phyloP scores from a whole-genome alignment of 1,140 invertebrate genomes.

The Colletes latitarsis region DNA sequence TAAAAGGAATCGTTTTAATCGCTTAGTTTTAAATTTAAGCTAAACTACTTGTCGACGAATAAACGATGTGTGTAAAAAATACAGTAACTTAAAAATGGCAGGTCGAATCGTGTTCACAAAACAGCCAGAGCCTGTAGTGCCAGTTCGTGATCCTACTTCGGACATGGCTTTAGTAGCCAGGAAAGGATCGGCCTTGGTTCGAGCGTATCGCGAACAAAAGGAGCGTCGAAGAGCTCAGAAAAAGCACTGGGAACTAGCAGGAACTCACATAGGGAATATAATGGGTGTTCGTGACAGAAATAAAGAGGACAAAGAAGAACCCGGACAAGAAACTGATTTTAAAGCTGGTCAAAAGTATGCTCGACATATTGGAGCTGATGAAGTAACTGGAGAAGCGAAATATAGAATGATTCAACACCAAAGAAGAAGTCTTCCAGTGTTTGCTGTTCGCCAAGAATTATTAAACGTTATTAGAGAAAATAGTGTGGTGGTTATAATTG shows the following conservation, averaged over 20 bases:
- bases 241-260: slow-evolving; percentile 99
- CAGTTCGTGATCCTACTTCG: slow-evolving; percentile 95
- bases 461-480: slow-evolving; percentile 97
- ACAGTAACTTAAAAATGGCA: slow-evolving; percentile 21
- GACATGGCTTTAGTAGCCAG: slow-evolving; percentile 98
- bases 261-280: slow-evolving; percentile 96
- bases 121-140: slow-evolving; percentile 90
- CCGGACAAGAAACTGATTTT: slow-evolving; percentile 86
- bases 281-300: slow-evolving; percentile 92
- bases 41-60: too few species aligned
- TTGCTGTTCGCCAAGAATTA: slow-evolving; percentile 96
- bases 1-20: too few species aligned
- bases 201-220: slow-evolving; percentile 96
- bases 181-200: slow-evolving; percentile 96
- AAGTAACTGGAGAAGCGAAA: slow-evolving; percentile 92
- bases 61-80: too few species aligned
- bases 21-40: too few species aligned
- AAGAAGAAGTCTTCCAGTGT: slow-evolving; percentile 96
- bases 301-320: slow-evolving; percentile 88
- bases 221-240: slow-evolving; percentile 97
- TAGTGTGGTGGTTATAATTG: slow-evolving; percentile 97
- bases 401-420: slow-evolving; percentile 94
- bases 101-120: slow-evolving; percentile 98
- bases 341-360: slow-evolving; percentile 97
- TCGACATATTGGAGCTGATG: slow-evolving; percentile 91